Conservation (phyloP, 2,888 invertebrate genomes). For the Cynaeus angustus region DNA sequence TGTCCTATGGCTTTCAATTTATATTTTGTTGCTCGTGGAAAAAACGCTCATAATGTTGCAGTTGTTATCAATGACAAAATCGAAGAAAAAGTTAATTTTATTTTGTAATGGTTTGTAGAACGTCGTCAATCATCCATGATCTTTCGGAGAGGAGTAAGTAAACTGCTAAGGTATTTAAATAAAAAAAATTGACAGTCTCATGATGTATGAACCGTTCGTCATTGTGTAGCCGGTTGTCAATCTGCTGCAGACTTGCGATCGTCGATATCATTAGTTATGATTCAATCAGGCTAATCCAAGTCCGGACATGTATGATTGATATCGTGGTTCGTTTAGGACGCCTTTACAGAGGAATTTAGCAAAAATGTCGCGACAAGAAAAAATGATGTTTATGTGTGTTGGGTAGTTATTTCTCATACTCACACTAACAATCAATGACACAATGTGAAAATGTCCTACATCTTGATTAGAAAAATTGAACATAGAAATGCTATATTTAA, state of each 20-base stretch:
- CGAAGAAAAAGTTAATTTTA: conserved; percentile 25
- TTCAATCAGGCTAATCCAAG: conserved; percentile 64
- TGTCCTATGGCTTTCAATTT: conserved; percentile 52
- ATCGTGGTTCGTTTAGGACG: conserved; percentile 58
- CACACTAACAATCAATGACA: too few relatives aligned
- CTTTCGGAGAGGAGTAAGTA: conserved; percentile 37
- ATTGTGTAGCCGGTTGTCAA: conserved; percentile 63
- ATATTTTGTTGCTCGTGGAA: conserved; percentile 40
- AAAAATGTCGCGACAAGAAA: conserved; percentile 20
- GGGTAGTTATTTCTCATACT: too few relatives aligned
- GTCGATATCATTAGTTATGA: conserved; percentile 66
- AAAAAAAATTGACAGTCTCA: conserved; percentile 57
- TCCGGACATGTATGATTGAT: conserved; percentile 63
- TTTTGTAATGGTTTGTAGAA: conserved; percentile 36
- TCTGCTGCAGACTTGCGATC: conserved; percentile 58
- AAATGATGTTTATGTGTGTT: too few relatives aligned
- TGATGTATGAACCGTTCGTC: conserved; percentile 63
- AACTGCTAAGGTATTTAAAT: conserved; percentile 45
- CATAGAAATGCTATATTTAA: too few relatives aligned
- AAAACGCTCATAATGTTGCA: neutral
- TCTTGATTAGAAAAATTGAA: too few relatives aligned
- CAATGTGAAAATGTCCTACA: too few relatives aligned
- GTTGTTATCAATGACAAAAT: conserved; percentile 21
- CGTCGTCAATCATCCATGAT: conserved; percentile 44
- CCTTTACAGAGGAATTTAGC: conserved; percentile 5